Evolutionary conservation across 2,113 vertebrate species (phyloP), one percentile per base, ranked within the genome.

Genomic region (Sylvicapra grimmia): DNA sequence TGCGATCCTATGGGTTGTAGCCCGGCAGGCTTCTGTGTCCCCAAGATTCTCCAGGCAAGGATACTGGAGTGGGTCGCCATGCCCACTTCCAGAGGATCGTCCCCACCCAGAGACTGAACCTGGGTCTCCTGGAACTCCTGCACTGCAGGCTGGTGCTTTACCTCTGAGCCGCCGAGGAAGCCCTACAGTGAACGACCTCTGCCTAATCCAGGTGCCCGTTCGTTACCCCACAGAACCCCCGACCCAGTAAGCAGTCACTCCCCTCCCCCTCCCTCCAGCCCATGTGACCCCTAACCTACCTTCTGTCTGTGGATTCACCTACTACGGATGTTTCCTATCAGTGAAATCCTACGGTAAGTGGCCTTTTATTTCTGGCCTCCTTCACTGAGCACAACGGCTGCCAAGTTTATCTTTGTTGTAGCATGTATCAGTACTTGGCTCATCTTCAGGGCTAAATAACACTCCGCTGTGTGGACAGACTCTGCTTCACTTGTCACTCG

Each of bases 281-380:
- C n/a, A n/a, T n/a, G 49, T 6, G 33, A n/a, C 31, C 31, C 4
- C 79, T 53, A 4, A 8, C 33, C 49, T n/a, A 4, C 49, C 53
- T n/a, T 53, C 79, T n/a, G 79, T 21, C 79, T 21, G 2, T n/a
- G 18, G 80, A 1, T 1, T 53, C 31, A 1, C 49, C 79, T 53
- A 2, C 31, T 7, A 13, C 1, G 1, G 49, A 8, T 23, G n/a
- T 21, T 23, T 53, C 80, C 10, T 11, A 49, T 51, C 29, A 53
- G 0, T 13, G 6, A 53, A n/a, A n/a, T 8, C 49, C 18, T n/a
- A 4, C 49, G 2, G 2, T 4, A 13, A 19, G 79, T 33, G 29
- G 4, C 4, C 29, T 51, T 53, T 53, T 21, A 3, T 53, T 5
- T 53, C 79, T 12, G 47, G 29, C 79, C 49, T 82, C 29, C 16